Evolutionary conservation across 1,140 invertebrate genomes (phyloP).

Genomic region (Danaus plexippus): DNA sequence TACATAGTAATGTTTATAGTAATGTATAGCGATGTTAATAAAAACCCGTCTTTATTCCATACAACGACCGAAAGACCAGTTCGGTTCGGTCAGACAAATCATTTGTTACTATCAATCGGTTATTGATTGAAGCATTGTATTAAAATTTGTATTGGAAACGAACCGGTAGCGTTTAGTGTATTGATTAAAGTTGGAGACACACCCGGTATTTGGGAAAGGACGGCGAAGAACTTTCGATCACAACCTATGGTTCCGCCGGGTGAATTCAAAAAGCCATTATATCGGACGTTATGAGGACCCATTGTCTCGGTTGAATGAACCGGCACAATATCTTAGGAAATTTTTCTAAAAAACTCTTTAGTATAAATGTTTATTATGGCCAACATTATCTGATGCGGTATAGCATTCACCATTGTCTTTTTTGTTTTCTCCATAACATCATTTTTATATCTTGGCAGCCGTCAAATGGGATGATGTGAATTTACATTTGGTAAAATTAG

Average conservation of each 20-base stretch:
- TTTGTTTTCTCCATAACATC: constrained; percentile 39
- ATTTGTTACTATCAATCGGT: constrained; percentile 24
- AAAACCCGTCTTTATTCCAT: no score
- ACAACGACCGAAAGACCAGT: constrained; percentile 3
- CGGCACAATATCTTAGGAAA: constrained; percentile 64
- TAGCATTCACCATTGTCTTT: constrained; percentile 50
- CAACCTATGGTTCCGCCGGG: constrained; percentile 56
- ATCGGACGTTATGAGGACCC: constrained; percentile 58
- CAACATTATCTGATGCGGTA: constrained; percentile 58
- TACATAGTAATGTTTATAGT: no score
- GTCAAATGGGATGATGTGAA: constrained; percentile 34
- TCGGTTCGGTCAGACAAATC: constrained; percentile 23
- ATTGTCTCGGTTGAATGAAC: constrained; percentile 63
- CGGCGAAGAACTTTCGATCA: constrained; percentile 51
- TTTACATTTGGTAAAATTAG: constrained; percentile 35
- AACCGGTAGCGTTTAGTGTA: constrained; percentile 22
- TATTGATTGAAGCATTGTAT: constrained; percentile 32
- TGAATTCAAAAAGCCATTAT: constrained; percentile 64
- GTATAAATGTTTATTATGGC: constrained; percentile 63
- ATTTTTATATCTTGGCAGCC: constrained; percentile 27
- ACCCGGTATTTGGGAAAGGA: constrained; percentile 36
- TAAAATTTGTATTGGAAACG: constrained; percentile 13
- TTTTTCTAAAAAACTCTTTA: constrained; percentile 61
- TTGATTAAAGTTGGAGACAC: constrained; percentile 30
- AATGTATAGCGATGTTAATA: no score